Conservation (phyloP, 2,113 vertebrate genomes). For the Lophius piscatorius region DNA sequence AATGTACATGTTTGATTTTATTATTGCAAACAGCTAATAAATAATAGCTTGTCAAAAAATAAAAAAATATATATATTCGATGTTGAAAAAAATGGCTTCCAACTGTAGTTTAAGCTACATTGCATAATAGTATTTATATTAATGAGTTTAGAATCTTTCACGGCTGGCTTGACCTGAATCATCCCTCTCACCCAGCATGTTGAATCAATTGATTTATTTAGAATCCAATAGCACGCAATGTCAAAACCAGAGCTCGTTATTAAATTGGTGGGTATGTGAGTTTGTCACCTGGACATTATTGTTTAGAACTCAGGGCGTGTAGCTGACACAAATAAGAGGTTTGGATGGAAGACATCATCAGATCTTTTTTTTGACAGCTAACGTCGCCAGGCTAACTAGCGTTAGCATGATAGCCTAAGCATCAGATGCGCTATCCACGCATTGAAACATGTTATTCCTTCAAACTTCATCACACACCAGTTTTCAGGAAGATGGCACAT, state of each 20-base stretch:
- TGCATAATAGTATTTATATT: too few species aligned
- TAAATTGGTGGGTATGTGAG: background rate
- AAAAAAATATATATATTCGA: too few species aligned
- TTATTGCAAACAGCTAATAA: background rate
- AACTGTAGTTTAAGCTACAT: too few species aligned
- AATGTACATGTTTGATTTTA: too few species aligned
- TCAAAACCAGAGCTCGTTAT: too few species aligned
- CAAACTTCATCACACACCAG: background rate
- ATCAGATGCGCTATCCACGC: background rate
- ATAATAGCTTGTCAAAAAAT: background rate
- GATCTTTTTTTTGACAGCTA: slow-evolving; percentile 28
- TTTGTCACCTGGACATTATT: background rate
- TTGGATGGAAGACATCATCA: background rate
- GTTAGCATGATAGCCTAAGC: slow-evolving; percentile 50
- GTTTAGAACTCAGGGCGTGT: too few species aligned
- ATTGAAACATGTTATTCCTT: rapidly evolving
- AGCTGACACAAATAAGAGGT: too few species aligned
- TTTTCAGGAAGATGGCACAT: background rate
- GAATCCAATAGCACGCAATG: slow-evolving; percentile 2
- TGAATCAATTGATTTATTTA: slow-evolving; percentile 30
- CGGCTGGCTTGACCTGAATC: too few species aligned
- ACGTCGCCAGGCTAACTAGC: slow-evolving; percentile 41
- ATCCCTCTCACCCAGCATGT: background rate
- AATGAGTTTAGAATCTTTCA: too few species aligned
- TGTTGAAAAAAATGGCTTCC: too few species aligned